Conservation (phyloP, 2,113 vertebrate genomes). For the Zosterops japonicus region DNA sequence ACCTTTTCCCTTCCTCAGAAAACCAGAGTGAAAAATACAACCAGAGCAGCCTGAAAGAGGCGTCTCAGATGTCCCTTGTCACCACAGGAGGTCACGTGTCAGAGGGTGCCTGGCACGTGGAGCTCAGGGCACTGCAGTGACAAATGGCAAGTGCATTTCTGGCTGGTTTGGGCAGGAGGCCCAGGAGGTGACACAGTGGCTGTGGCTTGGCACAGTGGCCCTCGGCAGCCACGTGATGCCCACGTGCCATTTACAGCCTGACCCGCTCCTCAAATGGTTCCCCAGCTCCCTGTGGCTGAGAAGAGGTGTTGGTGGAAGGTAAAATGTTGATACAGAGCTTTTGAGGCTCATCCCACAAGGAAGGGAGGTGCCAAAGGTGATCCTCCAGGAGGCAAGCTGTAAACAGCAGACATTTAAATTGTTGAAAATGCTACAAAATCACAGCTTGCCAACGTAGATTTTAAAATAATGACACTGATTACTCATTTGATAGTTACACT, state of each 20-base stretch:
- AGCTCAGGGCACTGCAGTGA: not conserved
- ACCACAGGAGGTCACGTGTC: not conserved
- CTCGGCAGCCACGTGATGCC: not conserved
- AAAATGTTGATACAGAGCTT: fast-evolving
- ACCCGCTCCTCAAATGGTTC: not conserved
- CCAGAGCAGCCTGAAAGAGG: not conserved
- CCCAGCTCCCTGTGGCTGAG: not conserved
- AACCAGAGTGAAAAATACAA: not conserved
- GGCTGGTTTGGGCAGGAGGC: not conserved
- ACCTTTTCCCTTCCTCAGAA: not conserved
- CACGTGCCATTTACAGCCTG: not conserved
- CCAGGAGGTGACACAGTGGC: not conserved
- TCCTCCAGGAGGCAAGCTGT: not conserved
- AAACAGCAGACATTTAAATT: not conserved
- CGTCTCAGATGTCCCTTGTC: not conserved
- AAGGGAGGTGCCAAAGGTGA: not conserved
- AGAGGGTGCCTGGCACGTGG: not conserved
- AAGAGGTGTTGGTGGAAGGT: not conserved
- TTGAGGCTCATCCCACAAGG: not conserved
- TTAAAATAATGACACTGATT: not conserved
- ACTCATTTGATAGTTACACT: not conserved
- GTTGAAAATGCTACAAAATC: not conserved
- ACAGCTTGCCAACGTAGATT: not conserved
- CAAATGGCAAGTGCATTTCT: not conserved
- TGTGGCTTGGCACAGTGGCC: fast-evolving